Evolutionary conservation across 2,113 vertebrate genomes (phyloP).

Genomic region (Oncorhynchus masou): DNA sequence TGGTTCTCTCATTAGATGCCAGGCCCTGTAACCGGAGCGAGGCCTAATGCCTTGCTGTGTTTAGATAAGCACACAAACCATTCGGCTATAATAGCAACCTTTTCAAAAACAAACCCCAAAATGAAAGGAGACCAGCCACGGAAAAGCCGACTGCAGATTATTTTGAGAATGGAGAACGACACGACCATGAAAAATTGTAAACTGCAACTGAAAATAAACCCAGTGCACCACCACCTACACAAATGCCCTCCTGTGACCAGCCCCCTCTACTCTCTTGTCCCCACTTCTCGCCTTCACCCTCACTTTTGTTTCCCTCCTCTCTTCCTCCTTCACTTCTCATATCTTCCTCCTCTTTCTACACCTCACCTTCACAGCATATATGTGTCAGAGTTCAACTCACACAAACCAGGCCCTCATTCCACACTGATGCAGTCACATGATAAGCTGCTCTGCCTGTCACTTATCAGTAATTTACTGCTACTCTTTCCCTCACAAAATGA

Average conservation of each 20-base stretch:
- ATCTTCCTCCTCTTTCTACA: conserved; percentile 3
- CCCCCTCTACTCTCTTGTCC: conserved; percentile 15
- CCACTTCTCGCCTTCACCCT: too few relatives aligned
- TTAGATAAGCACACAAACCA: conserved; percentile 74
- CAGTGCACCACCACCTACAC: conserved; percentile 36
- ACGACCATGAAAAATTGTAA: conserved; percentile 72
- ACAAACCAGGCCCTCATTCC: conserved; percentile 74
- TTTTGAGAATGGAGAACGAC: conserved; percentile 59
- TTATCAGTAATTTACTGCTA: conserved; percentile 72
- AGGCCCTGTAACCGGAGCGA: conserved; percentile 72
- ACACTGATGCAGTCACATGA: conserved; percentile 72
- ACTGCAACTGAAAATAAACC: conserved; percentile 71
- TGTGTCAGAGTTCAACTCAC: conserved; percentile 72
- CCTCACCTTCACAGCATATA: conserved; percentile 67
- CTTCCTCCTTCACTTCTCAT: neutral
- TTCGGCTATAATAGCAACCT: conserved; percentile 74
- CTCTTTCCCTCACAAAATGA: conserved; percentile 54
- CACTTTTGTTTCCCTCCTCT: conserved; percentile 15
- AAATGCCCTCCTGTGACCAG: neutral
- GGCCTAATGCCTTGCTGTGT: conserved; percentile 74
- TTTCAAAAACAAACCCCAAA: conserved; percentile 73
- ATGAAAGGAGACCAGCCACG: conserved; percentile 65
- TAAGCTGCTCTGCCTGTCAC: conserved; percentile 64
- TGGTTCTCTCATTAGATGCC: conserved; percentile 76
- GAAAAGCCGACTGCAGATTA: conserved; percentile 64